Conservation (phyloP, 1,140 invertebrate genomes). For the Hyphantria cunea region DNA sequence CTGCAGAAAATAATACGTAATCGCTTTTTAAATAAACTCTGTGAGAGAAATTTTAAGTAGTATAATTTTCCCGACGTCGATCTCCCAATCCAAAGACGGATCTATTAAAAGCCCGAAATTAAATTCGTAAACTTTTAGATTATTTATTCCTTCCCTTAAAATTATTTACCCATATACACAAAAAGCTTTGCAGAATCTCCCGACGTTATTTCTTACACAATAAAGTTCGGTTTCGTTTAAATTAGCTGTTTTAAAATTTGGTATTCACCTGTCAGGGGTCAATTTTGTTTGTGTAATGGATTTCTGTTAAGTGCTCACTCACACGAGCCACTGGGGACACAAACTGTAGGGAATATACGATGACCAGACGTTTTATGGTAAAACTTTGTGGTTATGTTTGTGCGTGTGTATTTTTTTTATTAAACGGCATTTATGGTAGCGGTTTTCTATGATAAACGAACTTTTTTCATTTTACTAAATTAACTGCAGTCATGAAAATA, state of each 20-base stretch:
- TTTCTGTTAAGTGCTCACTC: conserved; percentile 36
- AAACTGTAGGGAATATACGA: background rate
- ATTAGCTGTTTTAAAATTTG: conserved; percentile 14
- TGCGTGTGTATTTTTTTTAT: background rate
- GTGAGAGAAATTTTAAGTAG: conserved; percentile 14
- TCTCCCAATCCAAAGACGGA: conserved; percentile 20
- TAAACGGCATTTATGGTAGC: background rate
- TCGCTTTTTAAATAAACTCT: conserved; percentile 7
- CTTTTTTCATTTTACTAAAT: too few species aligned
- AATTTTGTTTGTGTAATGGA: conserved; percentile 48
- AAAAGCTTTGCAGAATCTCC: conserved; percentile 8
- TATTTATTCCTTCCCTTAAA: conserved; percentile 47
- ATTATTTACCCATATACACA: conserved; percentile 43
- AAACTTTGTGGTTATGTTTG: conserved; percentile 7
- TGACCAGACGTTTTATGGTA: background rate
- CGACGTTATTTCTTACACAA: conserved; percentile 12
- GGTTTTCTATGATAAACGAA: background rate
- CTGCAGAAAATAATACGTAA: conserved; percentile 1
- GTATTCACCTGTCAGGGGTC: conserved; percentile 37
- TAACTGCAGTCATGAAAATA: too few species aligned
- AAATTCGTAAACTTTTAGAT: conserved; percentile 38
- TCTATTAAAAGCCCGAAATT: conserved; percentile 29
- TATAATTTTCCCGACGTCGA: conserved; percentile 18
- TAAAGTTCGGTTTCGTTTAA: conserved; percentile 22
- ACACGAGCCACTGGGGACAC: conserved; percentile 10